These are phyloP conservation scores for Lithodes maja DNA, from an alignment of 2,888 invertebrate species.

Conservation along the genomic window DNA sequence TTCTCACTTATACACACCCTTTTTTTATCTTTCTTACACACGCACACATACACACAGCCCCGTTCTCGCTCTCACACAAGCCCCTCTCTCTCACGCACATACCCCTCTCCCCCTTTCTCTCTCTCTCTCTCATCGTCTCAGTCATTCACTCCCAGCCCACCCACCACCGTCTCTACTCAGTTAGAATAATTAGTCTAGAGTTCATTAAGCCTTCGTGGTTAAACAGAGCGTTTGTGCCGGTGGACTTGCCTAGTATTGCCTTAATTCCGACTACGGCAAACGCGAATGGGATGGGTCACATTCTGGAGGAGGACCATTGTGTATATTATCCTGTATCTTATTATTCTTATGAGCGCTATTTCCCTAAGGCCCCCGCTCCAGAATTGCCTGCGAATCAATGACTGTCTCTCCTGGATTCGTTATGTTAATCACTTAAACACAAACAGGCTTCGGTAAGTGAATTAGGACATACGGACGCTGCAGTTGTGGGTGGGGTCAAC, in stretches of 20 bases:
- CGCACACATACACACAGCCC: too few relatives aligned
- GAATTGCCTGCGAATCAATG: slow-evolving; percentile 62
- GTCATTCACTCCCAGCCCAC: too few relatives aligned
- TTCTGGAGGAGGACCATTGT: slow-evolving; percentile 13
- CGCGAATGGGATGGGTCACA: not conserved
- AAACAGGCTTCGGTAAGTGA: slow-evolving; percentile 65
- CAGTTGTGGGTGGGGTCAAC: slow-evolving; percentile 52
- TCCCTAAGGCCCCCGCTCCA: slow-evolving; percentile 35
- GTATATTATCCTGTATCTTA: not conserved
- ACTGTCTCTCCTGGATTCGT: slow-evolving; percentile 57
- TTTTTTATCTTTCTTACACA: too few relatives aligned
- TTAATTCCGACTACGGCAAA: not conserved
- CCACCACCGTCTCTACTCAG: not conserved
- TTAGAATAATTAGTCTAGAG: slow-evolving; percentile 15
- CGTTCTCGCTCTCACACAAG: too few relatives aligned
- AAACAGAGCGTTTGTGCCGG: not conserved
- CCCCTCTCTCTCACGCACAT: too few relatives aligned
- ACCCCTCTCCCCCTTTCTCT: too few relatives aligned
- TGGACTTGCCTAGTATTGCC: not conserved
- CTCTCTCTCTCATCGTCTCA: too few relatives aligned
- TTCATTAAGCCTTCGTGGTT: slow-evolving; percentile 9
- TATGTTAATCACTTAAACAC: slow-evolving; percentile 67
- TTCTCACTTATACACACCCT: too few relatives aligned
- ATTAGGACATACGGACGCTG: slow-evolving; percentile 61
- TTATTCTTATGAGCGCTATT: not conserved